These are phyloP conservation scores for Eidolon dupreanum DNA, from an alignment of 2,797 vertebrate genomes.

Conservation along the genomic window DNA sequence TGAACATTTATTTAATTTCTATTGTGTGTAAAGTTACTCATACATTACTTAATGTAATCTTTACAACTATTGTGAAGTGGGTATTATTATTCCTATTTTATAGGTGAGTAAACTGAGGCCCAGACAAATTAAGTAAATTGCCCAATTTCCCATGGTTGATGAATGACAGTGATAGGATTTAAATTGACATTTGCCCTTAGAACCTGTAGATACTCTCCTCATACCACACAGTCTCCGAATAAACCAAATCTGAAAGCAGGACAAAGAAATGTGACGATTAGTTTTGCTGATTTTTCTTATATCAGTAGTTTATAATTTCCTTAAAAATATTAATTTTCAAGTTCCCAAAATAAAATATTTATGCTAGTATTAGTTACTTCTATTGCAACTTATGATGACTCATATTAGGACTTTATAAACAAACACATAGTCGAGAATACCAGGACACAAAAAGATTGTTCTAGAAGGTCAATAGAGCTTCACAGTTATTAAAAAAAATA, in stretches of 20 bases:
- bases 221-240: background rate
- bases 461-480: background rate
- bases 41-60: background rate
- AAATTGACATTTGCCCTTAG: background rate
- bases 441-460: background rate
- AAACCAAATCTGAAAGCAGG: background rate
- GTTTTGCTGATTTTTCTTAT: background rate
- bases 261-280: background rate
- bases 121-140: background rate
- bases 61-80: background rate
- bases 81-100: background rate
- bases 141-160: background rate
- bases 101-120: background rate
- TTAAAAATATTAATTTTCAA: background rate
- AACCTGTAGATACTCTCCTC: background rate
- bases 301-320: background rate
- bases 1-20: background rate
- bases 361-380: slow-evolving; percentile 18
- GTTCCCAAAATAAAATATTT: slow-evolving; percentile 29
- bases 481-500: background rate
- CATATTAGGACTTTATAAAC: background rate
- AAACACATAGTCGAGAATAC: background rate
- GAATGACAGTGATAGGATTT: background rate
- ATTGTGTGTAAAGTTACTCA: background rate
- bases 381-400: background rate